phyloP scores from a whole-genome alignment of 2,113 vertebrate genomes.

The Cyprinodon tularosa region DNA sequence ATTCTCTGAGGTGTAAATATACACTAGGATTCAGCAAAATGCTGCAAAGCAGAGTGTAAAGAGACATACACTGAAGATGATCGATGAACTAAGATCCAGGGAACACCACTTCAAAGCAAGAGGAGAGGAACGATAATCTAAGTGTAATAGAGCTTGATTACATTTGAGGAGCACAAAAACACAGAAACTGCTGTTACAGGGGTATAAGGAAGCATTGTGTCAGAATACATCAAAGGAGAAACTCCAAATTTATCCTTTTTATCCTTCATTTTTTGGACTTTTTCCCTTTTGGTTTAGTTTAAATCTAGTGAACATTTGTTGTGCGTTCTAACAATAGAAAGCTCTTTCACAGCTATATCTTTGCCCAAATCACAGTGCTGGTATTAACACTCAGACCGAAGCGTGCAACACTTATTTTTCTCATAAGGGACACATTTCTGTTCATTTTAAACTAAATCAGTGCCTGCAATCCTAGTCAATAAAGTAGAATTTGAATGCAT shows the following conservation, averaged over 20 bases:
- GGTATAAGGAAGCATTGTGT: not conserved
- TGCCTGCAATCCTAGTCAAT: not conserved
- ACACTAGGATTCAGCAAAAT: no score
- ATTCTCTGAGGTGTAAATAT: no score
- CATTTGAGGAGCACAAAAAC: no score
- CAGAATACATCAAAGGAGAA: not conserved
- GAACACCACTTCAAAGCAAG: no score
- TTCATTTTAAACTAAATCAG: conserved; percentile 1
- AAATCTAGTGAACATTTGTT: not conserved
- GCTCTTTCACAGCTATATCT: not conserved
- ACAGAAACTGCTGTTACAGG: no score
- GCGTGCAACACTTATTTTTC: not conserved
- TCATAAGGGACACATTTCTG: conserved; percentile 12
- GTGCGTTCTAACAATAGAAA: not conserved
- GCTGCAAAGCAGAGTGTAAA: no score
- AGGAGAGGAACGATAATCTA: no score
- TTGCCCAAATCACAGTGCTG: not conserved
- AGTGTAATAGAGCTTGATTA: no score
- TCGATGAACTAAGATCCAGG: no score
- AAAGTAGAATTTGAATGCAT: not conserved
- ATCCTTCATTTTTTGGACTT: not conserved
- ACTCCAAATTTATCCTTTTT: not conserved
- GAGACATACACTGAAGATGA: no score
- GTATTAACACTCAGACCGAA: not conserved
- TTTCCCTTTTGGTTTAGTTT: not conserved